Evolutionary conservation across 2,888 invertebrate genomes (phyloP).

Genomic region (Heteropelma amictum): DNA sequence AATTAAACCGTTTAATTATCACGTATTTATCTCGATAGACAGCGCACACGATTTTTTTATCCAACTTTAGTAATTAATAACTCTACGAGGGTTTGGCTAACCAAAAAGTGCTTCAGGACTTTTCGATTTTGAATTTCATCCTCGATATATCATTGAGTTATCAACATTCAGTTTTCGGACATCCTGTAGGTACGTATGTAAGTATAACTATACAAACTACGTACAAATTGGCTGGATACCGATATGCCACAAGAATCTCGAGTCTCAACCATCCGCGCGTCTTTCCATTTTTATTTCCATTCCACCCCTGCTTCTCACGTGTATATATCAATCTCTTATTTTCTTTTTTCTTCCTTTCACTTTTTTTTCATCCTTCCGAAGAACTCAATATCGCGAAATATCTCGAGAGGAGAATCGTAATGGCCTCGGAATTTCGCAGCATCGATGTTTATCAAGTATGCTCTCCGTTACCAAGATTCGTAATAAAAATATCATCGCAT

Average conservation of each 20-base stretch:
- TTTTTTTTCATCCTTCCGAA: background rate
- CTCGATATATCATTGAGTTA: too few species aligned
- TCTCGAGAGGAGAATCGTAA: background rate
- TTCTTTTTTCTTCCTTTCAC: background rate
- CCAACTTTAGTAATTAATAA: too few species aligned
- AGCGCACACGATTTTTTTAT: too few species aligned
- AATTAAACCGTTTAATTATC: too few species aligned
- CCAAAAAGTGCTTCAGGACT: too few species aligned
- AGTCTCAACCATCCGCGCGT: conserved; percentile 8
- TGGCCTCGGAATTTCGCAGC: background rate
- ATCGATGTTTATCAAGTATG: background rate
- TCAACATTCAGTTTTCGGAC: too few species aligned
- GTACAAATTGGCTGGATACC: conserved; percentile 5
- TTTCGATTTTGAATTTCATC: too few species aligned
- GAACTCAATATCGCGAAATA: conserved; percentile 5
- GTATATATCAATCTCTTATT: background rate
- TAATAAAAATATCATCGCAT: too few species aligned
- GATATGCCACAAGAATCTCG: conserved; percentile 10
- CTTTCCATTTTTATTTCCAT: too few species aligned
- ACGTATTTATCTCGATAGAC: too few species aligned
- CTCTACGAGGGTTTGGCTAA: too few species aligned
- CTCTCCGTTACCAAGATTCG: background rate
- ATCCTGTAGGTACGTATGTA: too few species aligned
- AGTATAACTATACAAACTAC: conserved; percentile 35
- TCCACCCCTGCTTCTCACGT: background rate